phyloP scores from a whole-genome alignment of 2,888 invertebrate genomes.

The Nemotelus pantherinus region DNA sequence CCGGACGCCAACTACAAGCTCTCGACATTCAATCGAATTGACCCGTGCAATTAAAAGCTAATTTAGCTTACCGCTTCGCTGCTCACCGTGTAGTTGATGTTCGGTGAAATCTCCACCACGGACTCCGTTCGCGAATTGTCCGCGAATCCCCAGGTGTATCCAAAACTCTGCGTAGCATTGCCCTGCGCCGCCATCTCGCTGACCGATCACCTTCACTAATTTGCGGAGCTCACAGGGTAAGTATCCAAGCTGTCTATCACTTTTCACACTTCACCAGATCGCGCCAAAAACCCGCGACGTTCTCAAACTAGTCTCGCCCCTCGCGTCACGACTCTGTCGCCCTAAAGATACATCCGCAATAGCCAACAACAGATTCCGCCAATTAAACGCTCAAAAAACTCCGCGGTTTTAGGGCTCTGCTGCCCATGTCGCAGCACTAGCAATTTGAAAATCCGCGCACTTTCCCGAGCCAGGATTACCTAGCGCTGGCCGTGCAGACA shows the following conservation, averaged over 20 bases:
- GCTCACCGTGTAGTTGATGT: conserved; percentile 65
- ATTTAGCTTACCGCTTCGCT: conserved; percentile 63
- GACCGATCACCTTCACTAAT: neutral
- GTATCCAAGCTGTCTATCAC: neutral
- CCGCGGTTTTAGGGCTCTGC: too few relatives aligned
- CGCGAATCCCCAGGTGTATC: conserved; percentile 65
- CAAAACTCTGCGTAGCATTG: conserved; percentile 64
- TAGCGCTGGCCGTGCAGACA: neutral
- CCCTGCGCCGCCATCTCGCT: conserved; percentile 64
- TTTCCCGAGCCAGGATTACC: neutral
- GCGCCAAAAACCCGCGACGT: too few relatives aligned
- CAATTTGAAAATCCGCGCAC: conserved; percentile 7
- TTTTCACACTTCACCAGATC: neutral
- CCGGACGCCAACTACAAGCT: neutral
- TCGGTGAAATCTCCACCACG: conserved; percentile 65
- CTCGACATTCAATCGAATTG: too few relatives aligned
- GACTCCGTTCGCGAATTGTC: conserved; percentile 64
- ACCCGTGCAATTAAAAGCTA: neutral
- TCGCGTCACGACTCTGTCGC: too few relatives aligned
- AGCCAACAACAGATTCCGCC: too few relatives aligned
- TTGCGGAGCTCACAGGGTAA: neutral
- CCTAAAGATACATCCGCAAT: too few relatives aligned
- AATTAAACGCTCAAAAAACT: too few relatives aligned
- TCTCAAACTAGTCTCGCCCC: too few relatives aligned
- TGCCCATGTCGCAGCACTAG: neutral